Percentiles rank a stretch among this genome's conserved stretches.
Conservation (phyloP, 2,888 invertebrate genomes). For the Heliconius sara region DNA sequence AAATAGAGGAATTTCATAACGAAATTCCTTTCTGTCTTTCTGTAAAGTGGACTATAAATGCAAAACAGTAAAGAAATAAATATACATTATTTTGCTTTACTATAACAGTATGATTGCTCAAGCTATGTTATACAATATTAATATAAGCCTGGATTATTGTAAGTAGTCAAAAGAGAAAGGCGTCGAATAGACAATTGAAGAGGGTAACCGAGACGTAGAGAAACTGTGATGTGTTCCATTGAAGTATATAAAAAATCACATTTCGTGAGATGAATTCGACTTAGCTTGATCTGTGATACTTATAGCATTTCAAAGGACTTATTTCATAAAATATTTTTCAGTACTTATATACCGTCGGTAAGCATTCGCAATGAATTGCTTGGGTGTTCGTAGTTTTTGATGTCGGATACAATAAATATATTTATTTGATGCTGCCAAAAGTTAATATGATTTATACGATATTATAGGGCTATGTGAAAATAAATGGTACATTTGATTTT, state of each 20-base stretch:
- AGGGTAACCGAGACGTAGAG: conserved; percentile 66
- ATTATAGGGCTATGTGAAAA: background rate
- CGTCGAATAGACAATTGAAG: conserved; percentile 66
- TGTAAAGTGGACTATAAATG: background rate
- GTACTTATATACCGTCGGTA: conserved; percentile 37
- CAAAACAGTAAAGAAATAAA: background rate
- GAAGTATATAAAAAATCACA: conserved; percentile 65
- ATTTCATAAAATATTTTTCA: conserved; percentile 45
- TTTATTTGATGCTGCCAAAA: conserved; percentile 2
- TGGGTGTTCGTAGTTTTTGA: conserved; percentile 15
- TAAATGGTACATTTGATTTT: background rate
- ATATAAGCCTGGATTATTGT: conserved; percentile 47
- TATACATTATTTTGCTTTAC: background rate
- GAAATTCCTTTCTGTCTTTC: background rate
- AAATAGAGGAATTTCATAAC: no score
- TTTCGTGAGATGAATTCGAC: conserved; percentile 67
- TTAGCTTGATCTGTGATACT: conserved; percentile 62
- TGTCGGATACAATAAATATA: background rate
- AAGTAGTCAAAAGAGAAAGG: conserved; percentile 32
- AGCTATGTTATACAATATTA: background rate
- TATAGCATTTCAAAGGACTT: conserved; percentile 48
- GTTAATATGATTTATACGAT: conserved; percentile 5
- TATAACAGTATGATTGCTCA: background rate
- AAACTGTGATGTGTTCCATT: conserved; percentile 70
- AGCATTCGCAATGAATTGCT: conserved; percentile 34